A percentile compares a stretch with the other conserved stretches of the same genome.
Evolutionary conservation across 2,113 vertebrate species (phyloP).

Genomic region (Pelvicachromis taeniatus): DNA sequence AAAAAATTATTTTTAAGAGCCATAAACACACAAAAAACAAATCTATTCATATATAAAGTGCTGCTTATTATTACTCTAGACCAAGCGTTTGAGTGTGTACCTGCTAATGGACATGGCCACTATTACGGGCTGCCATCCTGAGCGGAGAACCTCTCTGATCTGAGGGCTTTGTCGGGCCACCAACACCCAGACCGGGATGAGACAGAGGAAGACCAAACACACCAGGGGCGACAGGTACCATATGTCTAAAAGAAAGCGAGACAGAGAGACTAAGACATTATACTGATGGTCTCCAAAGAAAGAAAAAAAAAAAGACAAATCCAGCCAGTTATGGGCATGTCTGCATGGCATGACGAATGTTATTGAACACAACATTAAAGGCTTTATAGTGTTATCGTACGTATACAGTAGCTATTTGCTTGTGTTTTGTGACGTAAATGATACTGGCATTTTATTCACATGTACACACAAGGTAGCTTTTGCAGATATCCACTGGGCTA

Average conservation of each 20-base stretch:
- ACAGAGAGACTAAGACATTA: background rate
- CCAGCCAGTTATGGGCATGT: background rate
- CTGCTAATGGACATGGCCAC: slow-evolving; percentile 96
- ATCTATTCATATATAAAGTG: background rate
- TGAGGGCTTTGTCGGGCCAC: slow-evolving; percentile 80
- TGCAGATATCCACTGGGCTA: background rate
- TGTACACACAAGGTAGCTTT: background rate
- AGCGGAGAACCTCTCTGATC: slow-evolving; percentile 81
- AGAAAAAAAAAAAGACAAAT: background rate
- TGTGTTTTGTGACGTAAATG: background rate
- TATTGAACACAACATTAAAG: background rate
- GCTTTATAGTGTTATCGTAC: background rate
- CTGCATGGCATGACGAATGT: background rate
- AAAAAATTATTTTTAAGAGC: background rate
- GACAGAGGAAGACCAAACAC: slow-evolving; percentile 77
- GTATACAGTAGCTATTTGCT: background rate
- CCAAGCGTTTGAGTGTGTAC: slow-evolving; percentile 53
- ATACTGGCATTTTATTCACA: background rate
- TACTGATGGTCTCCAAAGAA: background rate
- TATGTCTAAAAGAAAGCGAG: slow-evolving; percentile 64
- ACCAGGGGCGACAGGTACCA: slow-evolving; percentile 82
- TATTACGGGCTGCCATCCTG: slow-evolving; percentile 93
- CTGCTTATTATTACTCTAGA: background rate
- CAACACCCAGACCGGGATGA: slow-evolving; percentile 87
- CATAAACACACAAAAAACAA: background rate